Evolutionary conservation across 2,888 invertebrate genomes (phyloP).

Genomic region (Petrolisthes manimaculis): DNA sequence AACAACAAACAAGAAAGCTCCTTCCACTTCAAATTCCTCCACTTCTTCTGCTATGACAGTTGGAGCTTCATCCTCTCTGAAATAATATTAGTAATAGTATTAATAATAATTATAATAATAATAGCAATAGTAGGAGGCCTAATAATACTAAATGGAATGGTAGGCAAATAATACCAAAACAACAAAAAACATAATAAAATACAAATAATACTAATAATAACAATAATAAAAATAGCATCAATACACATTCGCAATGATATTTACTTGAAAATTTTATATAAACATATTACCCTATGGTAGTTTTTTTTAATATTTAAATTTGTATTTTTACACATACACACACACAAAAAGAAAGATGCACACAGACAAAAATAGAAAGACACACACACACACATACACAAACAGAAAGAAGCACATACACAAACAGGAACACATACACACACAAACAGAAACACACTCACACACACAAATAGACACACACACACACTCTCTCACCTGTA

Average conservation of each 20-base stretch:
- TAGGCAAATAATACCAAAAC: not conserved
- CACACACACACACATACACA: not conserved
- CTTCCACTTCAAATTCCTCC: constrained; percentile 85
- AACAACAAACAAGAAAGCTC: constrained; percentile 88
- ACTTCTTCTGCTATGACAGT: constrained; percentile 76
- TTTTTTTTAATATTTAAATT: not conserved
- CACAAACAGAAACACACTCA: not conserved
- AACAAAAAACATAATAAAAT: not conserved
- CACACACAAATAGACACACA: not conserved
- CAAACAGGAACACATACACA: not conserved
- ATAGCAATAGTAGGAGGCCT: no score
- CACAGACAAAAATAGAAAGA: not conserved
- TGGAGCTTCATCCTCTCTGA: constrained; percentile 25
- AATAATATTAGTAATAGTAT: constrained; percentile 17
- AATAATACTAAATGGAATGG: no score
- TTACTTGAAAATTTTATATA: not conserved
- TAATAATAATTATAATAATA: no score
- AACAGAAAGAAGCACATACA: not conserved
- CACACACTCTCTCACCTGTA: constrained; percentile 67
- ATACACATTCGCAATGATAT: no score
- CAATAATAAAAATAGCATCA: no score
- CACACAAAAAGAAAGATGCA: not conserved
- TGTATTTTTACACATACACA: not conserved
- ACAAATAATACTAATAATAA: not conserved
- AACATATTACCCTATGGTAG: not conserved